phyloP scores from a whole-genome alignment of 2,797 vertebrate species.

The Discoglossus pictus region DNA sequence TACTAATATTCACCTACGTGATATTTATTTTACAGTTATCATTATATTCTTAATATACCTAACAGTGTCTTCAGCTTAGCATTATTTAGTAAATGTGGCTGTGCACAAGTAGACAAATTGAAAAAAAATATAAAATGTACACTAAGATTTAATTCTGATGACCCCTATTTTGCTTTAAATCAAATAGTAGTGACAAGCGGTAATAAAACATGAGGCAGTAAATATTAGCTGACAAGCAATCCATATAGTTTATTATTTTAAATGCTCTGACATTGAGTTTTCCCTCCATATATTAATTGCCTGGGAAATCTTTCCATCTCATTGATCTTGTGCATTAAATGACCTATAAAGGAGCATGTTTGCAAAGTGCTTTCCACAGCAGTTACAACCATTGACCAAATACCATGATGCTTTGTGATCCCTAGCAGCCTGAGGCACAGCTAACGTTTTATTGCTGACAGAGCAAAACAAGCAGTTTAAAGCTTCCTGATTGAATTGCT shows the following conservation, averaged over 20 bases:
- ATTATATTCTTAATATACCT: too few species aligned
- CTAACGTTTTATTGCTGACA: too few species aligned
- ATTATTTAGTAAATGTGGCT: too few species aligned
- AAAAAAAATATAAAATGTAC: neutral
- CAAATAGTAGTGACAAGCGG: neutral
- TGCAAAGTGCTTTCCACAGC: neutral
- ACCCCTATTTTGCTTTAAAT: neutral
- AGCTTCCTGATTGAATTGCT: too few species aligned
- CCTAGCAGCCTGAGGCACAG: neutral
- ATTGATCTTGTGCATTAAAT: neutral
- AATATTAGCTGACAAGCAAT: constrained; percentile 1
- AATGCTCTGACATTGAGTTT: neutral
- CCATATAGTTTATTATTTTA: neutral
- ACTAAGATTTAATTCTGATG: neutral
- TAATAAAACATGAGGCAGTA: neutral
- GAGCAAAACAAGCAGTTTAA: too few species aligned
- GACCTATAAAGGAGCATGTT: neutral
- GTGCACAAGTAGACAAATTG: too few species aligned
- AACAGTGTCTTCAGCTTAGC: too few species aligned
- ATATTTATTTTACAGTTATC: too few species aligned
- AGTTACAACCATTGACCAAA: neutral
- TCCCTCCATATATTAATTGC: neutral
- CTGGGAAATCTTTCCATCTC: neutral
- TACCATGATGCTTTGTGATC: neutral
- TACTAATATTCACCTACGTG: too few species aligned